phyloP scores from a whole-genome alignment of 1,140 invertebrate species.

The Zophobas atratus region DNA sequence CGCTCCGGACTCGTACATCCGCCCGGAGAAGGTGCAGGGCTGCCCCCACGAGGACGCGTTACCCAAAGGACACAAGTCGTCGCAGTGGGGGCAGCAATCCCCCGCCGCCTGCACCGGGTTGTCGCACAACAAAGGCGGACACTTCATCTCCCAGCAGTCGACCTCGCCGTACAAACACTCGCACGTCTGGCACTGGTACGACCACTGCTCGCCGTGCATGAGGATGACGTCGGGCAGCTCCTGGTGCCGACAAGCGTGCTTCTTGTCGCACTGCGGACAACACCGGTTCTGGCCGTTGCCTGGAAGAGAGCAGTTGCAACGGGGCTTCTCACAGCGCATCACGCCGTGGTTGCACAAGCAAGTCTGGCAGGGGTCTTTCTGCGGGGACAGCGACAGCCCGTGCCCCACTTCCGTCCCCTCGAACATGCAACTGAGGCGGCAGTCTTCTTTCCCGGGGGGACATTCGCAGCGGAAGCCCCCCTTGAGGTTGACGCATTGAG shows the following conservation, averaged over 20 bases:
- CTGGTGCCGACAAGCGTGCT: conserved; percentile 82
- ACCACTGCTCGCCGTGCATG: conserved; percentile 87
- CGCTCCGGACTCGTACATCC: conserved; percentile 74
- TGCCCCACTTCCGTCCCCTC: conserved; percentile 73
- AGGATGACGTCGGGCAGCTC: conserved; percentile 82
- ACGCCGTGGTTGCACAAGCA: conserved; percentile 78
- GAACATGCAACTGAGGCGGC: conserved; percentile 75
- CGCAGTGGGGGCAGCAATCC: conserved; percentile 83
- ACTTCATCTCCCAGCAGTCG: conserved; percentile 88
- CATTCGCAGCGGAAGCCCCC: conserved; percentile 89
- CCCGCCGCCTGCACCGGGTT: conserved; percentile 76
- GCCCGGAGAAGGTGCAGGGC: conserved; percentile 75
- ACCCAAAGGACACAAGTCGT: conserved; percentile 71
- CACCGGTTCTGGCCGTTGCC: conserved; percentile 76
- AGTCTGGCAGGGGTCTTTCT: conserved; percentile 73
- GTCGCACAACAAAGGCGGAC: conserved; percentile 81
- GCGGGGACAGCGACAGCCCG: conserved; percentile 70
- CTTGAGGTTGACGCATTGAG: conserved; percentile 86
- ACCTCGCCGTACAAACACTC: conserved; percentile 91
- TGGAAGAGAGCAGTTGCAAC: conserved; percentile 75
- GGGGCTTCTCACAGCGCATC: conserved; percentile 73
- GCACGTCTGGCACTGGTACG: conserved; percentile 92
- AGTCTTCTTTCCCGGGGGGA: conserved; percentile 71
- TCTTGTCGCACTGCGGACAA: conserved; percentile 84
- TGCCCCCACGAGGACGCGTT: conserved; percentile 62